phyloP scores from a whole-genome alignment of 2,888 invertebrate genomes.

The Brachypalpus laphriformis region DNA sequence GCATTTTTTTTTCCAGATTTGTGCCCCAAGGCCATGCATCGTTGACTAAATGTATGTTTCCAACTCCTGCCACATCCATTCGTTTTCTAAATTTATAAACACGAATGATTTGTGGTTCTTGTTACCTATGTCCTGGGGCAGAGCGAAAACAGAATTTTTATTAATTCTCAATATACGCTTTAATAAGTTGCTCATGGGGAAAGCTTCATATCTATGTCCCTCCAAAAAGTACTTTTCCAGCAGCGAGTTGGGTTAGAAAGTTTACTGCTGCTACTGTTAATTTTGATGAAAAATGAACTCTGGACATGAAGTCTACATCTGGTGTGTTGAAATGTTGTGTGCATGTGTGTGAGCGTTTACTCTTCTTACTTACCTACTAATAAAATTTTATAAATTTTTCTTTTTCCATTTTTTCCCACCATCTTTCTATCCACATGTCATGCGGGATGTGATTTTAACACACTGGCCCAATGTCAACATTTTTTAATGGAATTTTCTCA shows the following conservation, averaged over 20 bases:
- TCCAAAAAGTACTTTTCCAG: not conserved
- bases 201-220: not conserved
- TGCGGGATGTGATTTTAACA: slow-evolving; percentile 42
- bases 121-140: not conserved
- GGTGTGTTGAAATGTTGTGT: not conserved
- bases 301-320: not conserved
- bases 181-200: not conserved
- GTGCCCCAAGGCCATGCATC: too few species aligned
- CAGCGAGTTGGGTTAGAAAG: not conserved
- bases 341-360: not conserved
- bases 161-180: not conserved
- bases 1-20: too few species aligned
- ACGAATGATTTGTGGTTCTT: not conserved
- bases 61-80: not conserved
- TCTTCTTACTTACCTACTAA: slow-evolving; percentile 38
- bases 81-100: not conserved
- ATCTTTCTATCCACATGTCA: slow-evolving; percentile 34
- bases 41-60: not conserved
- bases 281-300: slow-evolving; percentile 5
- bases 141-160: not conserved
- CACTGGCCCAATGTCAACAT: slow-evolving; percentile 56
- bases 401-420: slow-evolving; percentile 2
- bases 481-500: slow-evolving; percentile 69
- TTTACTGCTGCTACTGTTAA: not conserved
- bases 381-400: slow-evolving; percentile 28